phyloP scores from a whole-genome alignment of 2,888 invertebrate species.

The Siphonodentalium dalli region DNA sequence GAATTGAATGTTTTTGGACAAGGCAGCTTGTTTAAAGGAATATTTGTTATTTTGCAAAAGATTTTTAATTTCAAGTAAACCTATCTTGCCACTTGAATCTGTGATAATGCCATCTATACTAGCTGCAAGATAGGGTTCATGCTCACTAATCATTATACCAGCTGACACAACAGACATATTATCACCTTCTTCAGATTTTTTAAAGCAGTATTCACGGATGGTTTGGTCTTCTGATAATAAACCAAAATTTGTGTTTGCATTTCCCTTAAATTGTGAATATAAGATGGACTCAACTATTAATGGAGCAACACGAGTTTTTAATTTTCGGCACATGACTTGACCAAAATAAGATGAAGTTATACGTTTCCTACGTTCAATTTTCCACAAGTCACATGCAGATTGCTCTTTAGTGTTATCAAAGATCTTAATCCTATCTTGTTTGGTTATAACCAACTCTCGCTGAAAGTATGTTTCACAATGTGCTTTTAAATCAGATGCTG shows the following conservation, averaged over 20 bases:
- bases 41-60: neutral
- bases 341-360: slow-evolving; percentile 20
- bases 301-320: neutral
- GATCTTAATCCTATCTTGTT: slow-evolving; percentile 3
- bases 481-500: neutral
- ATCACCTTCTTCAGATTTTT: neutral
- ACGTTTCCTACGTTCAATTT: slow-evolving; percentile 9
- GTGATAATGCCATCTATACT: neutral
- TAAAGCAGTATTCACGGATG: neutral
- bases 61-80: neutral
- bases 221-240: neutral
- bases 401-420: slow-evolving; percentile 8
- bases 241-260: neutral
- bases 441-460: neutral
- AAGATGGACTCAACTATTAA: neutral
- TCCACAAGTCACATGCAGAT: slow-evolving; percentile 8
- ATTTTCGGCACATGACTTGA: slow-evolving; percentile 4
- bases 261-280: neutral
- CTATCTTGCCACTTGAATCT: neutral
- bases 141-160: neutral
- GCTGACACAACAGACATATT: neutral
- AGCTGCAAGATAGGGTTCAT: slow-evolving; percentile 1
- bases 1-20: no score
- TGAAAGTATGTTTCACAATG: neutral
- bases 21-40: neutral